Evolutionary conservation across 1,140 invertebrate genomes (phyloP).

Genomic region (Hermetia illucens): DNA sequence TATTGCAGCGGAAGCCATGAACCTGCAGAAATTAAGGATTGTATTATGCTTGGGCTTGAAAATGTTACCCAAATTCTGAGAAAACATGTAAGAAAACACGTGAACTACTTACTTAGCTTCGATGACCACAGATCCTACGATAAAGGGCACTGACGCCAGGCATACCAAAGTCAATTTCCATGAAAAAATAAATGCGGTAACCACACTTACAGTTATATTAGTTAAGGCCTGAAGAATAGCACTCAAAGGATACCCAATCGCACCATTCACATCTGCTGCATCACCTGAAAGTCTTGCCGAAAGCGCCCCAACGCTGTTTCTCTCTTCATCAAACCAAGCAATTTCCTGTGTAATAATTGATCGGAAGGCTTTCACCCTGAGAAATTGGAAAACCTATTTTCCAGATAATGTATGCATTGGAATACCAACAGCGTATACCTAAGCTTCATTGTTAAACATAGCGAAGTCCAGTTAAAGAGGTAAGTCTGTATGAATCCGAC

Average conservation of each 20-base stretch:
- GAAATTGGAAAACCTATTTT: constrained; percentile 1
- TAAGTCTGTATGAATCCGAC: constrained; percentile 57
- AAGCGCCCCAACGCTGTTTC: constrained; percentile 60
- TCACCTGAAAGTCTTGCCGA: constrained; percentile 63
- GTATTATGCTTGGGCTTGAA: background rate
- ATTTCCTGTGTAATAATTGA: constrained; percentile 69
- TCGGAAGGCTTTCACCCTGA: constrained; percentile 46
- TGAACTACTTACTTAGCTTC: constrained; percentile 40
- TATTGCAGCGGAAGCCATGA: constrained; percentile 26
- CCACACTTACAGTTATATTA: constrained; percentile 53
- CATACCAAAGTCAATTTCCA: constrained; percentile 72
- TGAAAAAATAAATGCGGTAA: constrained; percentile 60
- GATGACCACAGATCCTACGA: constrained; percentile 58
- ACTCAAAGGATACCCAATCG: constrained; percentile 67
- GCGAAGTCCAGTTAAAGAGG: constrained; percentile 65
- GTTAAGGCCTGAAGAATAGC: constrained; percentile 62
- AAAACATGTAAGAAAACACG: background rate
- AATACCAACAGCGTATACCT: constrained; percentile 19
- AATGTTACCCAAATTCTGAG: background rate
- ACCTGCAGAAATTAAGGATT: constrained; percentile 22
- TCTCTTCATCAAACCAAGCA: constrained; percentile 64
- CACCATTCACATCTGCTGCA: constrained; percentile 65
- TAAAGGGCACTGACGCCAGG: constrained; percentile 61
- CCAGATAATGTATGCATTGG: background rate
- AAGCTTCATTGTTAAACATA: constrained; percentile 58